Evolutionary conservation across 2,888 invertebrate species (phyloP).

Genomic region (Ennomos quercinarius): DNA sequence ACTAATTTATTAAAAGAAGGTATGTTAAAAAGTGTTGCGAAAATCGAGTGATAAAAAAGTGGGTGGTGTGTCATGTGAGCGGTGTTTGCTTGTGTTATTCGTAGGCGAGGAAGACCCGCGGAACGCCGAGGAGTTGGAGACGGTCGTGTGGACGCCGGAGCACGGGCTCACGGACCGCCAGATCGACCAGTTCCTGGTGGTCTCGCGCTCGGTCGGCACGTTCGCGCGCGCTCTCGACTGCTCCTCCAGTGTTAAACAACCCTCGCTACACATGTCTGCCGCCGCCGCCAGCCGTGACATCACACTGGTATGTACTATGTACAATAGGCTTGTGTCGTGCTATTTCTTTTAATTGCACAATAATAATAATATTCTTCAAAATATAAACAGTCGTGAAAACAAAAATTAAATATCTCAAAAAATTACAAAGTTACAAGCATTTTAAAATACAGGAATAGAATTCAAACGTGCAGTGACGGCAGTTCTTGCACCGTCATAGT

Average conservation of each 20-base stretch:
- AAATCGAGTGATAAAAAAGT: constrained; percentile 31
- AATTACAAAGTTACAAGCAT: no score
- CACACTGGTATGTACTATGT: constrained; percentile 88
- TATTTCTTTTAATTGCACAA: no score
- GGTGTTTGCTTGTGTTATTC: constrained; percentile 34
- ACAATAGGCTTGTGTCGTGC: no score
- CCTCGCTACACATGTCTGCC: constrained; percentile 99
- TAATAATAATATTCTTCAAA: no score
- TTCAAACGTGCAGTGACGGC: no score
- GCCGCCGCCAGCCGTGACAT: constrained; percentile 99
- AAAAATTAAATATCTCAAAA: no score
- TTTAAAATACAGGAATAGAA: no score
- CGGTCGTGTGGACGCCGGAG: constrained; percentile 97
- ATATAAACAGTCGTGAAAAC: no score
- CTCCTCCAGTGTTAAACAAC: constrained; percentile 98
- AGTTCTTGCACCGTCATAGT: no score
- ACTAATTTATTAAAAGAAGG: constrained; percentile 92
- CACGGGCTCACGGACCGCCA: constrained; percentile 97
- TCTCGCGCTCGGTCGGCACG: constrained; percentile 97
- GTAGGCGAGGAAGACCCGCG: constrained; percentile 87
- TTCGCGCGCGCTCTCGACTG: constrained; percentile 99
- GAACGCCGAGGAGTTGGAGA: constrained; percentile 92
- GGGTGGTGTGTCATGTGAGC: constrained; percentile 32
- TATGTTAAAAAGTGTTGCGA: constrained; percentile 54
- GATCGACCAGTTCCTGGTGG: constrained; percentile 99